These are phyloP conservation scores for Zoanthus sansibaricus DNA, from an alignment of 92 coral and sea anemone species.

Conservation along the genomic window DNA sequence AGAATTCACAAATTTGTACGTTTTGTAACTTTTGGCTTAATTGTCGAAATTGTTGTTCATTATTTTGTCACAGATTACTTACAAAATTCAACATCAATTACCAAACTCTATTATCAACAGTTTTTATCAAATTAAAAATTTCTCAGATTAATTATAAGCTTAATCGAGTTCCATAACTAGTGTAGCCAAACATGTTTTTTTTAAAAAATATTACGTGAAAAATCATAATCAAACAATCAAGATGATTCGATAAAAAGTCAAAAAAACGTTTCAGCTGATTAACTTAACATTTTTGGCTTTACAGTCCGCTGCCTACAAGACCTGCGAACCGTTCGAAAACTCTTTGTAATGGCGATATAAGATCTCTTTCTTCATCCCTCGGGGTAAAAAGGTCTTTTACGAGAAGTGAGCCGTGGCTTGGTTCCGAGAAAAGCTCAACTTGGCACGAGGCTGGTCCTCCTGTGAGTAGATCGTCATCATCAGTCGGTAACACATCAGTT, in stretches of 20 bases:
- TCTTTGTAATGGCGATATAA: not conserved
- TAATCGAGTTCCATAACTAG: not conserved
- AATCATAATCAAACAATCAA: not conserved
- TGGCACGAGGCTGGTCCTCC: slow-evolving; percentile 44
- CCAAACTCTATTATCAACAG: too few species aligned
- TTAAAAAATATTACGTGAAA: not conserved
- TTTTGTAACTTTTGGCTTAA: too few species aligned
- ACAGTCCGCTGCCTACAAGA: slow-evolving; percentile 14
- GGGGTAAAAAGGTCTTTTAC: slow-evolving; percentile 16
- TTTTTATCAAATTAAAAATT: too few species aligned
- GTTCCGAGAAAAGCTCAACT: not conserved
- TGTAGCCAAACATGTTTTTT: not conserved
- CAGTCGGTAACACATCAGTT: slow-evolving; percentile 34
- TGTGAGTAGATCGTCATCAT: slow-evolving; percentile 47
- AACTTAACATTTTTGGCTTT: not conserved
- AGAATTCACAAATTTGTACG: too few species aligned
- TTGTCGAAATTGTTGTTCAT: not conserved
- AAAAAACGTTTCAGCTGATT: too few species aligned
- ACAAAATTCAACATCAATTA: too few species aligned
- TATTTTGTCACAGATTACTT: too few species aligned
- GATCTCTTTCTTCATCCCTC: slow-evolving; percentile 15
- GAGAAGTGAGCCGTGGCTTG: slow-evolving; percentile 43
- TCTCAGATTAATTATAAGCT: too few species aligned
- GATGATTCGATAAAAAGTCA: too few species aligned
- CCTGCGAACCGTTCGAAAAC: not conserved